These are phyloP conservation scores for Busseola fusca DNA, from an alignment of 2,888 invertebrate genomes.

Conservation along the genomic window DNA sequence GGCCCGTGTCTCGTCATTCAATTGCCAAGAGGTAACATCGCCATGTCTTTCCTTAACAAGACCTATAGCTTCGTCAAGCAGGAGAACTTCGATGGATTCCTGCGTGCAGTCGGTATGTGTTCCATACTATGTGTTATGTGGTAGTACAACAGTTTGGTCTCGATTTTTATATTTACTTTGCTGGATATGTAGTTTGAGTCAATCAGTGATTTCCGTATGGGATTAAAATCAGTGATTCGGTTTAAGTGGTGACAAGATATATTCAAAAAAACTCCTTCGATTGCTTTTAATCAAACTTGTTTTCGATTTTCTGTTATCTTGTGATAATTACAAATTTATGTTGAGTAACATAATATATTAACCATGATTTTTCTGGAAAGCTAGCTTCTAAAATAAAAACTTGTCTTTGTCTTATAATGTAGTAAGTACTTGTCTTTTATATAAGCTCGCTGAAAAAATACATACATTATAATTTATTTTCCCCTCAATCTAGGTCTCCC, in stretches of 20 bases:
- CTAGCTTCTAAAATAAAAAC: background rate
- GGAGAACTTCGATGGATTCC: constrained; percentile 70
- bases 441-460: background rate
- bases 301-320: background rate
- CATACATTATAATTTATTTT: background rate
- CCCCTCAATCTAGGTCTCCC: constrained; percentile 58
- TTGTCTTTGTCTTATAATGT: too few species aligned
- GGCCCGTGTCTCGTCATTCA: constrained; percentile 16
- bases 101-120: constrained; percentile 64
- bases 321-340: background rate
- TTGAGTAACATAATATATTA: too few species aligned
- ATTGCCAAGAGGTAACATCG: constrained; percentile 11
- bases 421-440: too few species aligned
- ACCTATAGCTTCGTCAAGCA: constrained; percentile 54
- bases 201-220: constrained; percentile 13
- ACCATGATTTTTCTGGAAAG: background rate
- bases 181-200: background rate
- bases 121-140: background rate
- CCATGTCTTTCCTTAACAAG: constrained; percentile 39
- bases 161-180: background rate
- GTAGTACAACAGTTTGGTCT: background rate
- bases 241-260: constrained; percentile 17
- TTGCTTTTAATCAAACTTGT: constrained; percentile 10
- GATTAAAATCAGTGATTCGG: constrained; percentile 40
- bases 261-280: background rate